Evolutionary conservation across 2,888 invertebrate genomes (phyloP).

Genomic region (Caradrina clavipalpis): DNA sequence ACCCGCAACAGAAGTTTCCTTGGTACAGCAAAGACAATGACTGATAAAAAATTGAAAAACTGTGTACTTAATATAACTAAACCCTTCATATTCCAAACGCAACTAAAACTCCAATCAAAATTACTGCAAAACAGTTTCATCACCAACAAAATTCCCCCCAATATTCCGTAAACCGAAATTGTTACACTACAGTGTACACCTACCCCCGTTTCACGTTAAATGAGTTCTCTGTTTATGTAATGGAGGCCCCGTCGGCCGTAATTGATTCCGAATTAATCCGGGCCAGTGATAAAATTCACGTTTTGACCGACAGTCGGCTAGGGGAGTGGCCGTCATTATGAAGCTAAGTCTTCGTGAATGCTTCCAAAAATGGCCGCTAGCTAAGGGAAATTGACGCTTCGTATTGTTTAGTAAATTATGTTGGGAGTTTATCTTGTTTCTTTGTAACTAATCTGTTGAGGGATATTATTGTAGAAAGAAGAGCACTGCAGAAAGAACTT

Average conservation of each 20-base stretch:
- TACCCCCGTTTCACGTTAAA: constrained; percentile 65
- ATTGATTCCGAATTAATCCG: constrained; percentile 79
- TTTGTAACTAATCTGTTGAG: not conserved
- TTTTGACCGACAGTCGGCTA: constrained; percentile 57
- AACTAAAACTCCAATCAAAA: not conserved
- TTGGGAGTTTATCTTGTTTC: not conserved
- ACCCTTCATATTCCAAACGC: too few relatives aligned
- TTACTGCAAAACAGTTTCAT: not conserved
- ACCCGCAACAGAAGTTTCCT: too few relatives aligned
- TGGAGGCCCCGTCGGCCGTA: constrained; percentile 70
- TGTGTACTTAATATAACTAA: too few relatives aligned
- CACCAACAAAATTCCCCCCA: not conserved
- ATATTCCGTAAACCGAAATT: constrained; percentile 3
- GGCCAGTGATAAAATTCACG: constrained; percentile 70
- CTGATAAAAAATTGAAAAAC: too few relatives aligned
- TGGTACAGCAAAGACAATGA: too few relatives aligned
- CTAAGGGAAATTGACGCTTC: constrained; percentile 17
- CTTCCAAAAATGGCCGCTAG: constrained; percentile 25
- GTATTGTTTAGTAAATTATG: constrained; percentile 11
- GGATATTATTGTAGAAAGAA: too few relatives aligned
- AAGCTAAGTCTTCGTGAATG: constrained; percentile 35
- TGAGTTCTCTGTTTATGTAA: constrained; percentile 77
- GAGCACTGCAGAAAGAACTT: too few relatives aligned
- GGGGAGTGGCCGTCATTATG: constrained; percentile 34
- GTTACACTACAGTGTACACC: constrained; percentile 46